Evolutionary conservation across 2,113 vertebrate genomes (phyloP).

Genomic region (Pseudolaguvia tuberculata): DNA sequence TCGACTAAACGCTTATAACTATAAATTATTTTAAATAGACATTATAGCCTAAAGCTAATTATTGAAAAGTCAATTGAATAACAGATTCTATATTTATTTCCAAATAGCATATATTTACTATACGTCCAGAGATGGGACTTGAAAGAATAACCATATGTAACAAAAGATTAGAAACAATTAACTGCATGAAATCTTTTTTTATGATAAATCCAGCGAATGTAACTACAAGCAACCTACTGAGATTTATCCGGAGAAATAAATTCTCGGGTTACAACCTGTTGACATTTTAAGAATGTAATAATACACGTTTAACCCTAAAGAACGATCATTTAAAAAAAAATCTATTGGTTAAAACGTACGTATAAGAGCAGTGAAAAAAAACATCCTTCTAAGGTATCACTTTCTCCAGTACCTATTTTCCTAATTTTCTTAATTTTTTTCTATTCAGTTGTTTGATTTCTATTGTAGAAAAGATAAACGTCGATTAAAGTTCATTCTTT

Average conservation of each 20-base stretch:
- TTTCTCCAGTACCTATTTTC: constrained; percentile 48
- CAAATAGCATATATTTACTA: background rate
- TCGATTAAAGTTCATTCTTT: constrained; percentile 67
- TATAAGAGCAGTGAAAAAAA: constrained; percentile 19
- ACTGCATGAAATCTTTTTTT: background rate
- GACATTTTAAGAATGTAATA: background rate
- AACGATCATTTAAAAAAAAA: background rate
- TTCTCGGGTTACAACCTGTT: background rate
- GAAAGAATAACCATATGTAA: background rate
- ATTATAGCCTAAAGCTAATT: background rate
- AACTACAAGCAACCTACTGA: background rate
- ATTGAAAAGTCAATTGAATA: background rate
- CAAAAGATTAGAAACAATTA: background rate
- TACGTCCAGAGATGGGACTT: too few relatives aligned
- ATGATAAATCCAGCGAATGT: background rate
- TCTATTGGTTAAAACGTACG: background rate
- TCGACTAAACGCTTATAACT: background rate
- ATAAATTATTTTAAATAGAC: background rate
- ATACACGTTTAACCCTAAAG: background rate
- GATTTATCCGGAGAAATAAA: background rate
- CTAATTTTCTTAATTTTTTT: constrained; percentile 53
- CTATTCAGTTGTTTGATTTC: constrained; percentile 54
- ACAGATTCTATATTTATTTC: background rate
- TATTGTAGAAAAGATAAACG: constrained; percentile 57
- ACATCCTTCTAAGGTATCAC: constrained; percentile 38